phyloP scores from a whole-genome alignment of 2,113 vertebrate species.

The Sceloporus tristichus region DNA sequence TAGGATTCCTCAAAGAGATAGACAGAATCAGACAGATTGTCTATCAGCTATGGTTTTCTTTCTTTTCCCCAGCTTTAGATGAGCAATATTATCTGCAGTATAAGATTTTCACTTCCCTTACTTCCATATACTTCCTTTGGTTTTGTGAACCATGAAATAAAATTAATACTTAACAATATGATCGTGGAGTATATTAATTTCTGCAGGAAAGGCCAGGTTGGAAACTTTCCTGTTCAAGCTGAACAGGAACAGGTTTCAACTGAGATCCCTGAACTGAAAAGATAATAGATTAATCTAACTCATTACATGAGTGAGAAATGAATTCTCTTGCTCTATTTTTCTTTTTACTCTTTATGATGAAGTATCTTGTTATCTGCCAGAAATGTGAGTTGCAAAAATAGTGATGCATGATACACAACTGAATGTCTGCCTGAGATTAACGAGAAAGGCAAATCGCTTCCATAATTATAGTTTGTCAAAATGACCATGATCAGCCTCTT shows the following conservation, averaged over 20 bases:
- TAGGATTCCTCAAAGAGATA: no score
- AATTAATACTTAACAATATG: constrained; percentile 44
- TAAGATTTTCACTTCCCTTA: not conserved
- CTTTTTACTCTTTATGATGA: constrained; percentile 39
- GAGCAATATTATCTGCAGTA: not conserved
- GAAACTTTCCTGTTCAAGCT: constrained; percentile 46
- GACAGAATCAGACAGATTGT: no score
- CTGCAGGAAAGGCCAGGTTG: not conserved
- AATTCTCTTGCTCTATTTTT: constrained; percentile 45
- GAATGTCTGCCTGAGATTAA: constrained; percentile 8
- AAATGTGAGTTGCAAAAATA: constrained; percentile 28
- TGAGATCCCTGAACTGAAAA: constrained; percentile 56
- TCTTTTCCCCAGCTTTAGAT: not conserved
- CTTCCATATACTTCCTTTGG: not conserved
- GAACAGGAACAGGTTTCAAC: constrained; percentile 61
- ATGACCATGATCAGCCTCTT: not conserved
- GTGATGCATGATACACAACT: not conserved
- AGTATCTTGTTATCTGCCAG: constrained; percentile 53
- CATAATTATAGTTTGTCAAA: constrained; percentile 20
- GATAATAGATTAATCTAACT: constrained; percentile 52
- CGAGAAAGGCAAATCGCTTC: not conserved
- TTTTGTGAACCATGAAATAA: constrained; percentile 27
- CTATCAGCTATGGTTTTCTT: not conserved
- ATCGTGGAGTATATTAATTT: constrained; percentile 40
- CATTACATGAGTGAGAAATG: constrained; percentile 58